phyloP scores from a whole-genome alignment of 2,113 vertebrate genomes.

The Oncorhynchus kisutch region DNA sequence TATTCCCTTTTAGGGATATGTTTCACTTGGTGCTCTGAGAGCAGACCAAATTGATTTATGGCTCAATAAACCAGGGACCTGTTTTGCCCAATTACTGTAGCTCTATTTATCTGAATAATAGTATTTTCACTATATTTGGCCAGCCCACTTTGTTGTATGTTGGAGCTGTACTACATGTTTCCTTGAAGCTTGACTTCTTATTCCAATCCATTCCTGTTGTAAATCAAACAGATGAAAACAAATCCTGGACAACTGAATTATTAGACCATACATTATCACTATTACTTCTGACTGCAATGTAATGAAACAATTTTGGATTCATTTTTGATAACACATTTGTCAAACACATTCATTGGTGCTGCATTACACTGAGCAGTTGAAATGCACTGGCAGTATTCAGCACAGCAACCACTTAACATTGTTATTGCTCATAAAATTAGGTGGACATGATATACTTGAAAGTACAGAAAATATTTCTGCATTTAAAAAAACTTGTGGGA shows the following conservation, averaged over 20 bases:
- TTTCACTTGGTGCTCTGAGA: not conserved
- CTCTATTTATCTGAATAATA: conserved; percentile 51
- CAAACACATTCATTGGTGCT: conserved; percentile 25
- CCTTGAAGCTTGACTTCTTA: conserved; percentile 19
- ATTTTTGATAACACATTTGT: conserved; percentile 36
- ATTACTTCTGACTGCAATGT: conserved; percentile 28
- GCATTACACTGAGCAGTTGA: conserved; percentile 16
- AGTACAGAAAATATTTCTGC: not conserved
- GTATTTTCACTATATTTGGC: conserved; percentile 33
- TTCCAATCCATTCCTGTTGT: conserved; percentile 18
- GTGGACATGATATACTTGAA: conserved; percentile 6
- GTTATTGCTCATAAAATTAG: no score
- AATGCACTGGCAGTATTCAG: not conserved
- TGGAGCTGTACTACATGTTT: conserved; percentile 25
- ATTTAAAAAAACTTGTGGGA: not conserved
- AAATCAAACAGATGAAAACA: conserved; percentile 30
- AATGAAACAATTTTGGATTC: conserved; percentile 42
- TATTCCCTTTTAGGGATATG: not conserved
- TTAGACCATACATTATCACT: conserved; percentile 35
- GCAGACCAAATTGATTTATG: conserved; percentile 41
- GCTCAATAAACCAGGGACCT: conserved; percentile 45
- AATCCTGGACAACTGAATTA: conserved; percentile 29
- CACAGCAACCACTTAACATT: not conserved
- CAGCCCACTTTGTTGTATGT: conserved; percentile 20
- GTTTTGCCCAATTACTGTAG: conserved; percentile 52